phyloP scores from a whole-genome alignment of 2,113 vertebrate species.

The Pleuronectes platessa region DNA sequence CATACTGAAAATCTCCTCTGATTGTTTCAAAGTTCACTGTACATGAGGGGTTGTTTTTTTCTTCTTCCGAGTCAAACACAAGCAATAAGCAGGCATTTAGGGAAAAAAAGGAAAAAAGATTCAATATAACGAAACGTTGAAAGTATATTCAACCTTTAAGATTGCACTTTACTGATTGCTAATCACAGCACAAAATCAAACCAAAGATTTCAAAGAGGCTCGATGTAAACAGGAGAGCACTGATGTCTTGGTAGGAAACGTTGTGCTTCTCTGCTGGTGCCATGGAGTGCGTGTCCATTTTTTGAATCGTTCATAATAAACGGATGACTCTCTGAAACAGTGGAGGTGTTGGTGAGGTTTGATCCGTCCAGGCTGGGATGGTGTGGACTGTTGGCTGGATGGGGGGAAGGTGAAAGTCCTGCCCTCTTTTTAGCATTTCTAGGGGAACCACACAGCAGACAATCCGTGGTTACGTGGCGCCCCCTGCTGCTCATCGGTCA shows the following conservation, averaged over 20 bases:
- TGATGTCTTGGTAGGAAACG: conserved; percentile 12
- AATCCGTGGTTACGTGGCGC: conserved; percentile 50
- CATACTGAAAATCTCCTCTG: conserved; percentile 65
- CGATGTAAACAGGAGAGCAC: conserved; percentile 59
- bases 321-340: conserved; percentile 5
- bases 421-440: conserved; percentile 18
- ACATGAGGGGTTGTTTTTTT: conserved; percentile 60
- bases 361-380: conserved; percentile 52
- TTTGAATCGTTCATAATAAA: conserved; percentile 28
- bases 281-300: conserved; percentile 44
- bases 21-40: conserved; percentile 78
- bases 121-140: conserved; percentile 66
- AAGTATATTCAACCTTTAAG: conserved; percentile 77
- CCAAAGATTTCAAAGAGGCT: conserved; percentile 70
- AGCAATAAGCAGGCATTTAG: conserved; percentile 64
- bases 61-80: conserved; percentile 50
- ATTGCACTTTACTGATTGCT: conserved; percentile 86
- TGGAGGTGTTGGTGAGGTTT: conserved; percentile 40
- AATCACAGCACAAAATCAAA: conserved; percentile 84
- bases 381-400: conserved; percentile 52
- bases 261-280: conserved; percentile 64
- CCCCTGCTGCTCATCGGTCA: conserved; percentile 67
- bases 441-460: conserved; percentile 32
- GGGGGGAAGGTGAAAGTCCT: conserved; percentile 44
- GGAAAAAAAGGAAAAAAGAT: conserved; percentile 57